Conservation (phyloP, 2,113 vertebrate species). For the Epinephelus fuscoguttatus region DNA sequence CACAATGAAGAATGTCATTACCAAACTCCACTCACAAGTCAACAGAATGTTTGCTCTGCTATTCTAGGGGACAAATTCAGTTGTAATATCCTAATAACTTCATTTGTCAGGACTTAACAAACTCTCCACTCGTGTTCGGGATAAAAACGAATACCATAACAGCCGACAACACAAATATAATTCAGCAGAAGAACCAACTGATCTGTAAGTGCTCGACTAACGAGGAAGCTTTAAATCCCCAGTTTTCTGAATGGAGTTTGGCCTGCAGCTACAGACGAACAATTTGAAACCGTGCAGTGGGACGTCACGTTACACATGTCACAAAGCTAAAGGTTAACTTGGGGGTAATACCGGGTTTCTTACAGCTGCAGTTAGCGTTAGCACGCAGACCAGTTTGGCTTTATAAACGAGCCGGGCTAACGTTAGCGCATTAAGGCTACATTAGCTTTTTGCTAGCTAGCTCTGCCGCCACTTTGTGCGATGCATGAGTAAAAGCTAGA, state of each 20-base stretch:
- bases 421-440: background rate
- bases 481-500: background rate
- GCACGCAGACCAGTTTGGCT: too few species aligned
- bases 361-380: background rate
- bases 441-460: background rate
- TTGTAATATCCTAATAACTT: too few species aligned
- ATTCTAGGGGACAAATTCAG: too few species aligned
- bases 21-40: too few species aligned
- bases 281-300: rapidly evolving
- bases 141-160: background rate
- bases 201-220: too few species aligned
- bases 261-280: background rate
- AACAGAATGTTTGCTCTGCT: too few species aligned
- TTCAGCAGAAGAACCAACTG: background rate
- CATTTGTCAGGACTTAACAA: too few species aligned
- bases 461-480: background rate
- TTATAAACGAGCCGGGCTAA: too few species aligned
- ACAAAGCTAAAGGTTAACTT: background rate
- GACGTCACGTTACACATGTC: too few species aligned
- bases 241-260: background rate
- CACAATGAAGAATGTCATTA: background rate
- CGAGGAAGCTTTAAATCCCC: background rate
- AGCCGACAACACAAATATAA: too few species aligned
- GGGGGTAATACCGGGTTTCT: rapidly evolving
- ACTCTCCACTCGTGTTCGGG: too few species aligned